Conservation (phyloP, 2,888 invertebrate genomes). For the Chalcosyrphus nemorum region DNA sequence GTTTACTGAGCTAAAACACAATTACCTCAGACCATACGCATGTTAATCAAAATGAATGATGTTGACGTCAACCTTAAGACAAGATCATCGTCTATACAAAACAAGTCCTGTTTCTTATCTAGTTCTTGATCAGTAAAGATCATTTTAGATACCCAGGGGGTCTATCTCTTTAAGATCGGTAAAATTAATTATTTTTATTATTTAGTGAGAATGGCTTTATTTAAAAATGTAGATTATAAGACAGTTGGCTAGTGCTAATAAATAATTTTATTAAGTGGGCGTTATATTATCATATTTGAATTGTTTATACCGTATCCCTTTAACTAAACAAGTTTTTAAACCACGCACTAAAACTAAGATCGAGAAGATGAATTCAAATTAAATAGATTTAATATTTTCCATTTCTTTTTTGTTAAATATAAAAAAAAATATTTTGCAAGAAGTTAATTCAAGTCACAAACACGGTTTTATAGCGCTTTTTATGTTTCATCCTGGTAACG, state of each 20-base stretch:
- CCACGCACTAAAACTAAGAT: neutral
- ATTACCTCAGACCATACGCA: neutral
- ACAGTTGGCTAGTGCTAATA: neutral
- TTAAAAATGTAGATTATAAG: neutral
- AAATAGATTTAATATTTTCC: too few species aligned
- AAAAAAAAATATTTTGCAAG: neutral
- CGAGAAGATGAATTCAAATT: neutral
- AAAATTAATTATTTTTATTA: neutral
- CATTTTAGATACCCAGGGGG: neutral
- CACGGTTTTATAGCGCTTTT: neutral
- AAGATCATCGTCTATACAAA: neutral
- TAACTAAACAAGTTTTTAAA: neutral
- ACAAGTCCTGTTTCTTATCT: neutral
- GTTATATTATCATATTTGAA: neutral
- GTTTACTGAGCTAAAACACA: too few species aligned
- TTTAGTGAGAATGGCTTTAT: neutral
- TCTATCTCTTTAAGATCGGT: neutral
- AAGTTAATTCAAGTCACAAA: neutral
- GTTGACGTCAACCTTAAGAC: neutral
- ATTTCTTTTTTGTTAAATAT: neutral
- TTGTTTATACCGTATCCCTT: too few species aligned
- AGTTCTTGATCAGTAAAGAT: neutral
- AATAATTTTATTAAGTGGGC: neutral
- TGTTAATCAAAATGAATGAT: neutral
- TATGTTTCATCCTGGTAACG: neutral